Evolutionary conservation across 2,797 vertebrate genomes (phyloP).

Genomic region (Morus bassanus): DNA sequence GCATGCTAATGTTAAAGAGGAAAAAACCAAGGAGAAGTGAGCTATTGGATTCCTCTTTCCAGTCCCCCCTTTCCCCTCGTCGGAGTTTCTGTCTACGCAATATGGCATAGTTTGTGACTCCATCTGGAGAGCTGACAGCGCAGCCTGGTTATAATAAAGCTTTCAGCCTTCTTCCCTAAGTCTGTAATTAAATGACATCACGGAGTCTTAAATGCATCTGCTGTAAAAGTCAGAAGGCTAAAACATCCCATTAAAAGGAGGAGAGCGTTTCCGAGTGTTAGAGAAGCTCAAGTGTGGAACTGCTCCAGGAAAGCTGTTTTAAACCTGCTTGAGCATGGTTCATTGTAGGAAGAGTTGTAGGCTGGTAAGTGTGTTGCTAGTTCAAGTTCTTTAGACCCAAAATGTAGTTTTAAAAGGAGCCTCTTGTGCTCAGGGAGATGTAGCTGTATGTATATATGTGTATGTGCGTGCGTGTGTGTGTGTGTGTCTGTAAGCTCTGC

Average conservation of each 20-base stretch:
- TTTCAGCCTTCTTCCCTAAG: constrained; percentile 40
- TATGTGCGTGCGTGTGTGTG: not conserved
- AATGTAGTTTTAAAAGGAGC: not conserved
- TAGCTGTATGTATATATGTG: not conserved
- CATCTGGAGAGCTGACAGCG: constrained; percentile 33
- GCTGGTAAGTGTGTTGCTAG: not conserved
- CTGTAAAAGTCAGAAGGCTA: constrained; percentile 60
- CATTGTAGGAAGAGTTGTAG: constrained; percentile 2
- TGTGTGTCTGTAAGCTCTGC: not conserved
- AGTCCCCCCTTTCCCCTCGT: not conserved
- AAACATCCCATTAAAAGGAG: constrained; percentile 47
- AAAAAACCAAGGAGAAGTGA: not conserved
- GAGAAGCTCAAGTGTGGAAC: constrained; percentile 38
- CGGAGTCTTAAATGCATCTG: constrained; percentile 53
- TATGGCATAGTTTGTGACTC: not conserved
- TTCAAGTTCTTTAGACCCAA: constrained; percentile 15
- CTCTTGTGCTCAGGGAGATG: not conserved
- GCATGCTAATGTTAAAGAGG: not conserved
- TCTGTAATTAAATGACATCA: constrained; percentile 62
- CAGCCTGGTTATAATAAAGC: constrained; percentile 25
- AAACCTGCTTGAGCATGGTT: constrained; percentile 16
- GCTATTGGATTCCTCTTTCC: not conserved
- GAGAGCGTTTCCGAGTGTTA: not conserved
- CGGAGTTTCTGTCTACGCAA: not conserved
- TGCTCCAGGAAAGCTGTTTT: constrained; percentile 29